Percentiles rank a stretch among this genome's conserved stretches.
Evolutionary conservation across 1,140 invertebrate species (phyloP).

Genomic region (Chelonus insularis): DNA sequence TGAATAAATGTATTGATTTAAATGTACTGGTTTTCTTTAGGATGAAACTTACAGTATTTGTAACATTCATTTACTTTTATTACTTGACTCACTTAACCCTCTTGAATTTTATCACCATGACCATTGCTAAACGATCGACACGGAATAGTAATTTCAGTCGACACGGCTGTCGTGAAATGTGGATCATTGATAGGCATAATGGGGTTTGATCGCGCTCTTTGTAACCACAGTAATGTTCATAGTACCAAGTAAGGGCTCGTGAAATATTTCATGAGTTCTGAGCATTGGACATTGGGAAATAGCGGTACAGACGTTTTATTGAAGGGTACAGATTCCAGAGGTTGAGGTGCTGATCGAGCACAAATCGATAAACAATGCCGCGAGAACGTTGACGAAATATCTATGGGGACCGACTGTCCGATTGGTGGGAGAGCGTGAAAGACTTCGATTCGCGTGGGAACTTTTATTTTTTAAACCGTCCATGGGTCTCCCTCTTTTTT

Average conservation of each 20-base stretch:
- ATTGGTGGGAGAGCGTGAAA: slow-evolving; percentile 10
- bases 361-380: slow-evolving; percentile 28
- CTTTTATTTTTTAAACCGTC: slow-evolving; percentile 14
- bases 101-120: slow-evolving; percentile 10
- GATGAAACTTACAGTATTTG: background rate
- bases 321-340: background rate
- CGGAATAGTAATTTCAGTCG: slow-evolving; percentile 22
- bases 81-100: background rate
- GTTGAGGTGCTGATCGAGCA: background rate
- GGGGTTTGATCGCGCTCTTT: slow-evolving; percentile 1
- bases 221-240: background rate
- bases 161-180: slow-evolving; percentile 7
- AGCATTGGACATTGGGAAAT: slow-evolving; percentile 1
- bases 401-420: slow-evolving; percentile 17
- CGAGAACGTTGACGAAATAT: slow-evolving; percentile 30
- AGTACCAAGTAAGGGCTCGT: background rate
- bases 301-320: background rate
- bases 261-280: no score
- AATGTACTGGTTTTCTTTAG: no score
- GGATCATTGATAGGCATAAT: slow-evolving; percentile 7
- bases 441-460: slow-evolving; percentile 19
- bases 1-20: no score
- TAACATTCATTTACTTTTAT: background rate
- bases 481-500: slow-evolving; percentile 6
- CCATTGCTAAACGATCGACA: slow-evolving; percentile 13